phyloP scores from a whole-genome alignment of 2,888 invertebrate species.

The Schrankia costaestrigalis region DNA sequence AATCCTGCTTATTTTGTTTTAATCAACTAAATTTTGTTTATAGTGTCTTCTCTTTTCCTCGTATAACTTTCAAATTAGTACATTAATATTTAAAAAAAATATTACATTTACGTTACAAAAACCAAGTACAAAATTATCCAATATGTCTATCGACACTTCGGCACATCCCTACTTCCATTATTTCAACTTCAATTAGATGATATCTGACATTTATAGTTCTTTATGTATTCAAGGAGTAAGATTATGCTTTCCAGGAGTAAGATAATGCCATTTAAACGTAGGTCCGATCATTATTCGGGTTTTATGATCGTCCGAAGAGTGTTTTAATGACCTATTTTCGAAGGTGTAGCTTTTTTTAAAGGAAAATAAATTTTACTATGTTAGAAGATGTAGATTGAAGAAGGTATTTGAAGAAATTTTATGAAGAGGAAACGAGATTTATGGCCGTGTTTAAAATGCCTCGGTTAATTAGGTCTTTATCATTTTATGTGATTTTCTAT shows the following conservation, averaged over 20 bases:
- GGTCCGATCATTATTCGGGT: slow-evolving; percentile 69
- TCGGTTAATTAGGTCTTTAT: slow-evolving; percentile 9
- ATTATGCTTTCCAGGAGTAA: slow-evolving; percentile 66
- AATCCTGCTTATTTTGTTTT: too few species aligned
- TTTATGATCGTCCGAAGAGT: slow-evolving; percentile 57
- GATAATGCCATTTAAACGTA: slow-evolving; percentile 71
- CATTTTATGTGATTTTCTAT: slow-evolving; percentile 4
- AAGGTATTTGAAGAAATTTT: slow-evolving; percentile 8
- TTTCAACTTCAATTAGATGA: slow-evolving; percentile 75
- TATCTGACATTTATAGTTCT: slow-evolving; percentile 79
- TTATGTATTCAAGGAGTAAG: slow-evolving; percentile 72
- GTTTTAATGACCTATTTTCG: slow-evolving; percentile 51
- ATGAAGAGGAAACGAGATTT: slow-evolving; percentile 8
- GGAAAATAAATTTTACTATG: slow-evolving; percentile 26
- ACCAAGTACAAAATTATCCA: too few species aligned
- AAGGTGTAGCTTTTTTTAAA: slow-evolving; percentile 47
- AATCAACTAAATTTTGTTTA: too few species aligned
- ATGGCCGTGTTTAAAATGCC: not conserved
- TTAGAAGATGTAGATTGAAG: slow-evolving; percentile 14
- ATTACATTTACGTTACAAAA: too few species aligned
- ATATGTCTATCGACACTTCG: slow-evolving; percentile 18
- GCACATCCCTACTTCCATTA: slow-evolving; percentile 47
- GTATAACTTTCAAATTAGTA: too few species aligned
- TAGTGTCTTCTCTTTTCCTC: too few species aligned
- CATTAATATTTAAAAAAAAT: too few species aligned